These are phyloP conservation scores for Agonopterix heracliana DNA, from an alignment of 2,888 invertebrate genomes.

Conservation along the genomic window DNA sequence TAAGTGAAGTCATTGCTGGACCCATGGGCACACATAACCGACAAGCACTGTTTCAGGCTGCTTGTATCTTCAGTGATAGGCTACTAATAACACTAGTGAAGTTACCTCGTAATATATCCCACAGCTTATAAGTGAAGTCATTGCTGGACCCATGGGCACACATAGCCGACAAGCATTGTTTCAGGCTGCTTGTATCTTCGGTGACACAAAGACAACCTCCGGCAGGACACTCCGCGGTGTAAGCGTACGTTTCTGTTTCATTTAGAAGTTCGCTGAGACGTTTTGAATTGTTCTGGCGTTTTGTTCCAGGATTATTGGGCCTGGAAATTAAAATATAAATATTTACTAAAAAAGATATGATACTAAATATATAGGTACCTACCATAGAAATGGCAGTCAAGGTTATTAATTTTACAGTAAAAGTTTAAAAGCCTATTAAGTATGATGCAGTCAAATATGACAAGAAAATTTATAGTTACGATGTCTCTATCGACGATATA, in stretches of 20 bases:
- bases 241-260: constrained; percentile 64
- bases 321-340: constrained; percentile 25
- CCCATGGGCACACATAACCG: too few relatives aligned
- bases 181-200: constrained; percentile 50
- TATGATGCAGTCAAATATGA: too few relatives aligned
- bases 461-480: too few relatives aligned
- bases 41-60: too few relatives aligned
- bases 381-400: too few relatives aligned
- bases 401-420: too few relatives aligned
- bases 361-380: not conserved
- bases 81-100: too few relatives aligned
- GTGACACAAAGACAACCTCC: constrained; percentile 62
- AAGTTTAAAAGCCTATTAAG: too few relatives aligned
- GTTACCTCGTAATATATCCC: constrained; percentile 72
- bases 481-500: too few relatives aligned
- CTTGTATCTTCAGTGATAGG: too few relatives aligned
- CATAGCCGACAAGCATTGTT: constrained; percentile 49
- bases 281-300: constrained; percentile 40
- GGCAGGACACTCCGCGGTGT: constrained; percentile 54
- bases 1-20: constrained; percentile 73
- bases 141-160: constrained; percentile 53
- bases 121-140: constrained; percentile 67
- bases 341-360: not conserved
- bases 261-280: constrained; percentile 50
- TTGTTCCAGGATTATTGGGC: constrained; percentile 37